Evolutionary conservation across 2,113 vertebrate species (phyloP).

Genomic region (Rhadina sibilatrix): DNA sequence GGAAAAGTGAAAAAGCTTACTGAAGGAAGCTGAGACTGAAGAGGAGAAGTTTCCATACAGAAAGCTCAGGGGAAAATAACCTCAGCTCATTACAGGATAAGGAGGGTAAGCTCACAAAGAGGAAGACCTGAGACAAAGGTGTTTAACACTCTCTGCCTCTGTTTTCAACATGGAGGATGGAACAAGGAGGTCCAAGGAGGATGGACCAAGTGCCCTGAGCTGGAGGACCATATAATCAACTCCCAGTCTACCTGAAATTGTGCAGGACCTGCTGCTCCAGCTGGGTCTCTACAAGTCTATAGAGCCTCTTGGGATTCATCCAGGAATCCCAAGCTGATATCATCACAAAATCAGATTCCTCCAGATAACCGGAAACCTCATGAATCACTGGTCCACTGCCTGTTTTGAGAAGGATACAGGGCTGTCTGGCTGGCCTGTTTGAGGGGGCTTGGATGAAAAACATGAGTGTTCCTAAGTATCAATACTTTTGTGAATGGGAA

Average conservation of each 20-base stretch:
- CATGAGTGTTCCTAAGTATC: neutral
- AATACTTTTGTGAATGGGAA: neutral
- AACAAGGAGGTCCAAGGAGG: neutral
- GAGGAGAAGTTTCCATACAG: neutral
- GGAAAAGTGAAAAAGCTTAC: neutral
- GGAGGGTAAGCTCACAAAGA: neutral
- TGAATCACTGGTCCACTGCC: neutral
- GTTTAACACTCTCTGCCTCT: neutral
- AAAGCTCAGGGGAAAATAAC: neutral
- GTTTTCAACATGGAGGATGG: neutral
- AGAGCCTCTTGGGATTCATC: neutral
- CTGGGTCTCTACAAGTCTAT: neutral
- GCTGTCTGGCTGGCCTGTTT: neutral
- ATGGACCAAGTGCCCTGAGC: too few relatives aligned
- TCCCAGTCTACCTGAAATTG: neutral
- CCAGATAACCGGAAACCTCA: neutral
- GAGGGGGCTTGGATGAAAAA: neutral
- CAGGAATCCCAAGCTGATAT: neutral
- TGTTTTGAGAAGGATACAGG: neutral
- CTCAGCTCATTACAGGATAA: neutral
- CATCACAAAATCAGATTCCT: neutral
- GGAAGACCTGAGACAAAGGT: neutral
- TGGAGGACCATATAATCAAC: neutral
- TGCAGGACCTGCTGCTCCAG: neutral
- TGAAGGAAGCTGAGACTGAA: neutral